Evolutionary conservation across 2,888 invertebrate species (phyloP).

Genomic region (Tenthredo scrophulariae): DNA sequence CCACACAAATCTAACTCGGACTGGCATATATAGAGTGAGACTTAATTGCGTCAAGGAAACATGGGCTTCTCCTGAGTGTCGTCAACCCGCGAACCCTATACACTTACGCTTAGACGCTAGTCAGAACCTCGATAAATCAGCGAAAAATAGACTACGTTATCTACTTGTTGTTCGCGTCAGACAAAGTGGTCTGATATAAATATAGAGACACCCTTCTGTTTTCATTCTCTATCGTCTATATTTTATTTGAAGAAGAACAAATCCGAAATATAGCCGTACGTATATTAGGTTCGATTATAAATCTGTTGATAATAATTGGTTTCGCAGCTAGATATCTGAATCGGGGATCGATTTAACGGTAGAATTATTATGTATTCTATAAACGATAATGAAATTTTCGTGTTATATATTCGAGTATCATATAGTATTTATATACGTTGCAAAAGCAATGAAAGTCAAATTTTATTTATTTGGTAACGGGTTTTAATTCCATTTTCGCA

Average conservation of each 20-base stretch:
- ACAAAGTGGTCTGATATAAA: constrained; percentile 41
- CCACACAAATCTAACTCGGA: background rate
- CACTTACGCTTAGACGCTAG: background rate
- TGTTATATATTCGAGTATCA: background rate
- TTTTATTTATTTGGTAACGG: constrained; percentile 42
- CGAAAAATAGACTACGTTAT: background rate
- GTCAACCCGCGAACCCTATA: constrained; percentile 22
- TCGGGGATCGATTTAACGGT: constrained; percentile 18
- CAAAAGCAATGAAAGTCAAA: constrained; percentile 37
- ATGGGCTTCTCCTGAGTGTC: constrained; percentile 69
- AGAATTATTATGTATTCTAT: constrained; percentile 12
- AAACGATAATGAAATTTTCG: constrained; percentile 18
- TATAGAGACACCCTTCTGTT: constrained; percentile 38
- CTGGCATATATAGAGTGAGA: background rate
- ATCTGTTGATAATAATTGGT: background rate
- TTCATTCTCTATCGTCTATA: constrained; percentile 40
- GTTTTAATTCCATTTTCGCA: constrained; percentile 50
- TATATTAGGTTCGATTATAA: background rate
- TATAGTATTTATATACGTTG: background rate
- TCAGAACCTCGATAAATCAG: constrained; percentile 23
- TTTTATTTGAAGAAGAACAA: background rate
- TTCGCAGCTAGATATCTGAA: constrained; percentile 12
- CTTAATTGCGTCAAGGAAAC: constrained; percentile 76
- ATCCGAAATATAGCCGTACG: background rate
- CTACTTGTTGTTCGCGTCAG: constrained; percentile 22